These are phyloP conservation scores for Cantharis lateralis DNA, from an alignment of 2,888 invertebrate genomes.

Conservation along the genomic window DNA sequence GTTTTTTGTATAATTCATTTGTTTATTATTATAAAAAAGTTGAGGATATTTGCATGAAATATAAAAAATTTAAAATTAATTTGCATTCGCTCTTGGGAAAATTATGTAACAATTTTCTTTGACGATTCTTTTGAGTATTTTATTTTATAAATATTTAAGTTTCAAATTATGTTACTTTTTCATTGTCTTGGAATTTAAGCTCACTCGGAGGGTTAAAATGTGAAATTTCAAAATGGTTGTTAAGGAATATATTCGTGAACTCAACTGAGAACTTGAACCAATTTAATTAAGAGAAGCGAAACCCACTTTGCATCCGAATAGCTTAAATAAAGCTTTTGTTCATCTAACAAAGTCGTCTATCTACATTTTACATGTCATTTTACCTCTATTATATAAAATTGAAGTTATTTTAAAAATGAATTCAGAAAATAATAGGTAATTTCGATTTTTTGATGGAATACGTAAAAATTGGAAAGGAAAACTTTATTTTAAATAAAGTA, in stretches of 20 bases:
- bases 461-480: background rate
- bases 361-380: constrained; percentile 15
- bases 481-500: background rate
- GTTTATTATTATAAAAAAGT: background rate
- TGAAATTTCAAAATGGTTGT: constrained; percentile 30
- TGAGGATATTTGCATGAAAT: background rate
- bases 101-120: background rate
- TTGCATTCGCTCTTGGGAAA: background rate
- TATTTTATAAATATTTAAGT: constrained; percentile 8
- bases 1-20: no score
- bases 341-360: constrained; percentile 27
- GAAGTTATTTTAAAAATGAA: background rate
- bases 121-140: constrained; percentile 2
- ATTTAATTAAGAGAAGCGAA: constrained; percentile 46
- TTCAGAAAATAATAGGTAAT: background rate
- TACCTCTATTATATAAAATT: constrained; percentile 6
- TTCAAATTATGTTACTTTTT: constrained; percentile 7
- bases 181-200: constrained; percentile 25
- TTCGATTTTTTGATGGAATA: background rate
- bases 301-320: constrained; percentile 46
- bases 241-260: constrained; percentile 26
- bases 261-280: constrained; percentile 33
- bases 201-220: constrained; percentile 19
- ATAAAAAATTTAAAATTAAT: constrained; percentile 1
- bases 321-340: constrained; percentile 28